Evolutionary conservation across 2,888 invertebrate genomes (phyloP), one percentile per base, ranked within the genome.

Genomic region (Trichopria drosophilae): DNA sequence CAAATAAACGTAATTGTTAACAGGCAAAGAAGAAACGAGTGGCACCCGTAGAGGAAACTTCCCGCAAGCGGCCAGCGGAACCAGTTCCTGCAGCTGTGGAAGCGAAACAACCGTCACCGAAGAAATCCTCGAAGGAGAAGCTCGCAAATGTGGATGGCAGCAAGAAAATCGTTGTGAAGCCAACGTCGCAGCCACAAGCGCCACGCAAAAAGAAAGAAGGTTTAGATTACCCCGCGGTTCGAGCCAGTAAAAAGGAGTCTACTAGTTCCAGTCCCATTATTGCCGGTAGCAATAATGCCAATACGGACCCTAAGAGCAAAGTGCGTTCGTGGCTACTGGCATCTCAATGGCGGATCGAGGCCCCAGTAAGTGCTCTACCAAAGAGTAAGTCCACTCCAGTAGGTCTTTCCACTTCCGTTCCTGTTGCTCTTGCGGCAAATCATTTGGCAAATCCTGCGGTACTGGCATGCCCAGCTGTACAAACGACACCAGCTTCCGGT

Each of bases 331-430:
- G 91, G 91, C 76, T 91, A 44, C 74, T 90, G 43, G 88, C 87
- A 55, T 88, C 87, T 61, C 72, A 72, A 20, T 71, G 72, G 32
- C 60, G 68, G 3, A 53, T 61, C 13, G 65, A 66, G 23, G 59
- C 61, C n/a, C 64, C 67, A 2, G 63, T 65, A 1, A 45, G 24
- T 24, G 78, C 75, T 40, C 80, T 90, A 65, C 86, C 88, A 6
- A 91, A 91, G 73, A 90, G 90, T 23, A 90, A 91, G 71, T 91
- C 90, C 1, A 90, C 90, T 1, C 90, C 91, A 0, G 84, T 87
- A 2, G 86, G 86, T 16, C 79, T 90, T 36, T 51, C 53, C 5
- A 16, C 52, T n/a, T n/a, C n/a, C n/a, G n/a, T n/a, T n/a, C n/a
- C n/a, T n/a, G n/a, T n/a, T n/a, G n/a, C n/a, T n/a, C n/a, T n/a